Conservation (phyloP, 2,888 invertebrate genomes). For the Clostera curtula region DNA sequence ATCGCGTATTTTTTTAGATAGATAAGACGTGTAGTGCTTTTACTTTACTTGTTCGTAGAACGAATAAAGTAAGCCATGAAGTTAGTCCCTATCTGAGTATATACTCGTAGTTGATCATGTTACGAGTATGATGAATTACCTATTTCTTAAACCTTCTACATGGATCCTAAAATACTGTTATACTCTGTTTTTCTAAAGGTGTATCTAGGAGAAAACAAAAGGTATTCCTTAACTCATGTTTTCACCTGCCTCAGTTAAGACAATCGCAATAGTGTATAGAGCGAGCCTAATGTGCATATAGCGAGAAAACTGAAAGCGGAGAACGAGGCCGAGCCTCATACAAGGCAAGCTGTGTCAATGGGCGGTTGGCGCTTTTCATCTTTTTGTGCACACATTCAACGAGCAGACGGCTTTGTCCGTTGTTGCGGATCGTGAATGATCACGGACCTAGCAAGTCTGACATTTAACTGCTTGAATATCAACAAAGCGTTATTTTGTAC, state of each 20-base stretch:
- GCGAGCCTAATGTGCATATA: slow-evolving; percentile 36
- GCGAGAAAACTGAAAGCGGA: slow-evolving; percentile 44
- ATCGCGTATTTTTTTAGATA: too few relatives aligned
- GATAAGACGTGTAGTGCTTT: slow-evolving; percentile 7
- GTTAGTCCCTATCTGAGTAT: too few relatives aligned
- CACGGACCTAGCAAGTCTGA: slow-evolving; percentile 16
- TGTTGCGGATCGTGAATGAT: slow-evolving; percentile 20
- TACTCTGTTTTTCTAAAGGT: too few relatives aligned
- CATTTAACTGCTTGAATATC: slow-evolving; percentile 9
- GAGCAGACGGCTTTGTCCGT: slow-evolving; percentile 31
- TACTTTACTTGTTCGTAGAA: too few relatives aligned
- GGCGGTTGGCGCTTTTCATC: slow-evolving; percentile 50
- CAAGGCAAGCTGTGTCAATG: slow-evolving; percentile 58
- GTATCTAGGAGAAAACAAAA: too few relatives aligned
- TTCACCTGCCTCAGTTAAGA: slow-evolving; percentile 23
- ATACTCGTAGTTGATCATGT: too few relatives aligned
- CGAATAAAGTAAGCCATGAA: too few relatives aligned
- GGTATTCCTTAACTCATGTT: slow-evolving; percentile 19
- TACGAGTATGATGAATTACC: too few relatives aligned
- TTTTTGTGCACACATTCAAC: slow-evolving; percentile 38
- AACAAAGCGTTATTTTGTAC: not conserved
- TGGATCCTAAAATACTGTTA: too few relatives aligned
- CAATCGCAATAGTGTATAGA: slow-evolving; percentile 28
- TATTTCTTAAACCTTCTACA: too few relatives aligned
- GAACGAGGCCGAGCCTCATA: slow-evolving; percentile 59